These are phyloP conservation scores for Cisticola juncidis DNA, from an alignment of 2,113 vertebrate species.

Conservation along the genomic window DNA sequence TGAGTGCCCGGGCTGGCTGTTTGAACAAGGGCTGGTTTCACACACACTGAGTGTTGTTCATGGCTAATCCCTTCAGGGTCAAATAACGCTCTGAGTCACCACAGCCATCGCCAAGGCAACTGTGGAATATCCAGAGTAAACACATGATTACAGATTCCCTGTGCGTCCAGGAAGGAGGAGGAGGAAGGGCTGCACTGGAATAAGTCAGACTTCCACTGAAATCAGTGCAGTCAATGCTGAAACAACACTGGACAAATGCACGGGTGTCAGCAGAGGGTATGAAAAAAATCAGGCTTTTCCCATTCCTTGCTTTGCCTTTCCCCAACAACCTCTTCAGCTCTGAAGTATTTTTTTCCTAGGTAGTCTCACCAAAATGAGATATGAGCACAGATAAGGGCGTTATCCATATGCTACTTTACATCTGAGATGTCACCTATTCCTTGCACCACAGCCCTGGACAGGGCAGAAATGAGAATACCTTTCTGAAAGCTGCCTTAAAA, in stretches of 20 bases:
- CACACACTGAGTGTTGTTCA: neutral
- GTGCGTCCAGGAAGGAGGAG: neutral
- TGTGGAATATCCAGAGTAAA: neutral
- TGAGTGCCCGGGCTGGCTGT: neutral
- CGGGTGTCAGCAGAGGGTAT: neutral
- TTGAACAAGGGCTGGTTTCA: slow-evolving; percentile 28
- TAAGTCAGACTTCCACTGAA: neutral
- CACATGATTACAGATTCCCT: slow-evolving; percentile 34
- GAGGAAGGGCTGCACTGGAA: neutral
- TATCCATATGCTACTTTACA: neutral
- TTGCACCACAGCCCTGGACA: neutral
- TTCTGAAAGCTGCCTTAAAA: neutral
- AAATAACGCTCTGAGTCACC: slow-evolving; percentile 50
- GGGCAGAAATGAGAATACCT: neutral
- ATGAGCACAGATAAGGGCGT: neutral
- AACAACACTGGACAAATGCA: neutral
- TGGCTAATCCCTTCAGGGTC: slow-evolving; percentile 27
- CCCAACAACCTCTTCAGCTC: neutral
- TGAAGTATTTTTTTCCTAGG: neutral
- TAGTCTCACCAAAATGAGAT: neutral
- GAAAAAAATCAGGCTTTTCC: neutral
- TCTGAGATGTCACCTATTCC: neutral
- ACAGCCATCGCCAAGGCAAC: slow-evolving; percentile 51
- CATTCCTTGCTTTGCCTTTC: neutral
- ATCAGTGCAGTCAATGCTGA: neutral